These are phyloP conservation scores for Saguinus midas DNA, from an alignment of 2,113 vertebrate species.

Conservation along the genomic window DNA sequence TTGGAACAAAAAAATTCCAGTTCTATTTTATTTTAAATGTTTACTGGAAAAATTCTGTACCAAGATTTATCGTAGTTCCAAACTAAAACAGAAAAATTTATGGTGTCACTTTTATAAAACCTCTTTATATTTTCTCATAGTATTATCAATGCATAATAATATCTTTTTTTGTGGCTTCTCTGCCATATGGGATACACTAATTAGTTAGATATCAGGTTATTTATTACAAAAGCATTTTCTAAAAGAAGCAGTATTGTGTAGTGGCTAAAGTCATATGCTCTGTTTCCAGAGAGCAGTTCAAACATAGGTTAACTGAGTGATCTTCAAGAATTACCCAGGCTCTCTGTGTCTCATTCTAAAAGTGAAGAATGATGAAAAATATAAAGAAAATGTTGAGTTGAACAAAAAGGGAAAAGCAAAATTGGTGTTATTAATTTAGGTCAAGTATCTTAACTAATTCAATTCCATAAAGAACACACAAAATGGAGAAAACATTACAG, in stretches of 20 bases:
- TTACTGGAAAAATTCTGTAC: background rate
- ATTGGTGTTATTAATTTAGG: background rate
- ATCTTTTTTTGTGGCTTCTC: background rate
- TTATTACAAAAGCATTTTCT: background rate
- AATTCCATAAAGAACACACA: background rate
- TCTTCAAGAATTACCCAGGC: background rate
- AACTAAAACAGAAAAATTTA: background rate
- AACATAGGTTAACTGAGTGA: background rate
- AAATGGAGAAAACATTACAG: background rate
- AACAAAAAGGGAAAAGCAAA: background rate
- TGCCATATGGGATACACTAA: background rate
- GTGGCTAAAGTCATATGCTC: background rate
- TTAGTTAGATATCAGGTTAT: background rate
- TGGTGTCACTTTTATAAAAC: background rate
- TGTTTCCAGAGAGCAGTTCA: background rate
- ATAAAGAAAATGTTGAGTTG: background rate
- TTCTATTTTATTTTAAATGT: background rate
- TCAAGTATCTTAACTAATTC: background rate
- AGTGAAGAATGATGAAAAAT: background rate
- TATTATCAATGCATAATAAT: background rate
- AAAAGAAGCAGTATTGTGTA: background rate
- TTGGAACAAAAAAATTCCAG: background rate
- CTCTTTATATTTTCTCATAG: background rate
- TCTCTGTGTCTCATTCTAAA: background rate
- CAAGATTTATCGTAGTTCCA: background rate